Evolutionary conservation across 2,888 invertebrate genomes (phyloP).

Genomic region (Eucriotettix oculatus): DNA sequence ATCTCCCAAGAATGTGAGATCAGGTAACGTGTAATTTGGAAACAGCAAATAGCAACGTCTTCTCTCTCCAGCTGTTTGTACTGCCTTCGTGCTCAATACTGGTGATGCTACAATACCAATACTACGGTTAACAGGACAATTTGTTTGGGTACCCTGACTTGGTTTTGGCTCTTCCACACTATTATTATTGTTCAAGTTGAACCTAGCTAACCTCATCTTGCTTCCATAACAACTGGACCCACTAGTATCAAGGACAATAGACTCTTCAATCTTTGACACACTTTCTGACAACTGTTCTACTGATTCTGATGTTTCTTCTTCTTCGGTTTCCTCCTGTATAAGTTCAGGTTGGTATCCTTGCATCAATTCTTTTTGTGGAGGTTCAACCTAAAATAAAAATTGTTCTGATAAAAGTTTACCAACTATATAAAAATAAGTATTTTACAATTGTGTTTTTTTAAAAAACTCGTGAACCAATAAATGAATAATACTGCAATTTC

Average conservation of each 20-base stretch:
- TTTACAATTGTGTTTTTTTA: too few relatives aligned
- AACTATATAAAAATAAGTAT: too few relatives aligned
- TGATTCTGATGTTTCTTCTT: conserved; percentile 31
- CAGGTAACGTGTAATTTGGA: conserved; percentile 79
- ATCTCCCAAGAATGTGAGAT: conserved; percentile 55
- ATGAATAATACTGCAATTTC: too few relatives aligned
- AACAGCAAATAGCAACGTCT: conserved; percentile 72
- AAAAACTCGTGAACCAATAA: too few relatives aligned
- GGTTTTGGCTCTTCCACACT: conserved; percentile 23
- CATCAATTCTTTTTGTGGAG: background rate
- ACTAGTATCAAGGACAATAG: background rate
- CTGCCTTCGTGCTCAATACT: conserved; percentile 1
- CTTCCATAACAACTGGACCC: too few relatives aligned
- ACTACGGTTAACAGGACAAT: too few relatives aligned
- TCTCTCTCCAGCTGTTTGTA: conserved; percentile 1
- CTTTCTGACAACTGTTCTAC: conserved; percentile 23
- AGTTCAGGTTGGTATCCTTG: conserved; percentile 24
- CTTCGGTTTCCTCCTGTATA: conserved; percentile 35
- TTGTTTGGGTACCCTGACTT: conserved; percentile 18
- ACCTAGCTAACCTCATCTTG: conserved; percentile 1
- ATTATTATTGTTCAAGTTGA: conserved; percentile 33
- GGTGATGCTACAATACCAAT: background rate
- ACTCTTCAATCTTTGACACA: conserved; percentile 6
- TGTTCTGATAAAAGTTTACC: too few relatives aligned
- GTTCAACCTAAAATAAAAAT: background rate